Evolutionary conservation across 2,888 invertebrate genomes (phyloP), one percentile per base, ranked within the genome.

Genomic region (Metallyticus violacea): DNA sequence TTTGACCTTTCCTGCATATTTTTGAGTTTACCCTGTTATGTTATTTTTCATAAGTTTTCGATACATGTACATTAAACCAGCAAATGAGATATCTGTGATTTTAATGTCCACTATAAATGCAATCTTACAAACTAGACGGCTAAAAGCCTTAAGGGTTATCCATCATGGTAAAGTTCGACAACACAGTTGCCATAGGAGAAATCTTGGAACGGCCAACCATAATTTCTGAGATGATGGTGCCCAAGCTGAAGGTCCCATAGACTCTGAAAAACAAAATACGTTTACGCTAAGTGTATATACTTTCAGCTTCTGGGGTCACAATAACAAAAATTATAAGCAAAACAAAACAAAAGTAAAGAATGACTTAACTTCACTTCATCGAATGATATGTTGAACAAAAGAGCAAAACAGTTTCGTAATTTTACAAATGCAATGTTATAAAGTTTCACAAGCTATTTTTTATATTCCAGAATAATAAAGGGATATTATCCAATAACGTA

Each of bases 131-230:
- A 15, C 40, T 62, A 62, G 40, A 3, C 22, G 40, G 40, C 40
- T 62, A 22, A 62, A 9, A 62, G 40, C 40, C 40, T 62, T 62
- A 62, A 62, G 40, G 40, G 40, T 62, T 62, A 62, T 62, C 40
- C 40, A 15, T 15, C 40, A 85, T 40, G 85, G 78, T 80, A 27
- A 78, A 29, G 85, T 77, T 85, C 77, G 77, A 85, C 85, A 78
- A 29, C 85, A 85, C 85, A 79, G 85, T 79, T 85, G 85, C 30
- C 40, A 62, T 62, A 62, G 40, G 15, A 62, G 40, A 15, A 15
- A 15, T 62, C 40, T 62, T 62, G 40, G 40, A 9, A 15, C 40
- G 40, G 40, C 40, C 40, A 62, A 62, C 40, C 40, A 15, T 62
- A 22, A 40, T 62, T 62, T 62, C 40, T 62, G 40, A 62, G 40